Evolutionary conservation across 2,797 vertebrate species (phyloP), one percentile per base, ranked within the genome.

Genomic region (Erithacus rubecula): DNA sequence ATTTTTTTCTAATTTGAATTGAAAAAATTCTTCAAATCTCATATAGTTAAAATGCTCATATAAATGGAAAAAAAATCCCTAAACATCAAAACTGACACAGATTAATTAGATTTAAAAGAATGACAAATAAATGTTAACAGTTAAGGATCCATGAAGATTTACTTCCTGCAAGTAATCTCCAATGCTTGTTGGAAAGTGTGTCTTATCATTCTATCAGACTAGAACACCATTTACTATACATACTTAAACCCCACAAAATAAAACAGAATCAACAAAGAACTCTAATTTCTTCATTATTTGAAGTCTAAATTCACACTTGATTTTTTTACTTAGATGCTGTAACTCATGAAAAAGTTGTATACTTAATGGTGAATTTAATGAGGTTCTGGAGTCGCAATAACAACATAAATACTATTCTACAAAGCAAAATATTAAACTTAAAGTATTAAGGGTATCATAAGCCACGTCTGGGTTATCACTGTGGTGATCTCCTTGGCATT

Each of bases 231-330:
- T 70, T 41, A 6, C 24, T 55, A 32, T 5, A 1, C 4, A 15
- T 36, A 29, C 27, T 49, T 53, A 21, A 43, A 64, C 21, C n/a
- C 5, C 16, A 49, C 6, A n/a, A 51, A 46, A 39, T 44, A 51
- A 12, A 52, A 1, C 5, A 19, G 34, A 60, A 7, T 0, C 2
- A 46, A 19, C 4, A 34, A 43, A 69, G 7, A 43, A 49, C 39
- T 21, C 1, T 71, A 23, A 5, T 36, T 39, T 58, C 39, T 83
- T 17, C 4, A 12, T 43, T 91, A 32, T 6, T 43, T 71, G 30
- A 75, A 53, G 4, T 32, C 56, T 44, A 53, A 75, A 63, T 53
- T 18, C 18, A 30, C 5, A 53, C 9, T 65, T 24, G 20, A 1
- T 24, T 88, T 79, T 79, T 67, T 62, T 14, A 15, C 21, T 47